Base-by-base conservation (phyloP, 2,797 vertebrate species). In the Danionella dracula region DNA sequence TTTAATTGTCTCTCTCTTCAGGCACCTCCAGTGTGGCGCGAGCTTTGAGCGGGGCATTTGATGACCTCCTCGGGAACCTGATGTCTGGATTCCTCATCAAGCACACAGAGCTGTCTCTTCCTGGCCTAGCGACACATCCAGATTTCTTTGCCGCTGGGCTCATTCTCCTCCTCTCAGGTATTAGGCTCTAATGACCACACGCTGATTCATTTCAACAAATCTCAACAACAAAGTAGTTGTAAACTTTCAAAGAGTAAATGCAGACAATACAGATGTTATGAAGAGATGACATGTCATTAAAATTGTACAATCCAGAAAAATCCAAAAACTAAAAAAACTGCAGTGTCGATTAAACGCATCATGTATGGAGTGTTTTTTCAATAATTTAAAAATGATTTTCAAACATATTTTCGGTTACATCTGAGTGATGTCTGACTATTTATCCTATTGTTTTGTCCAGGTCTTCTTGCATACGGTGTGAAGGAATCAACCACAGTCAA, bases 11-110 rank as follows among this genome's bases (percentile, higher is more conserved):
- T 27, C 23, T 6, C 3, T 6, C 23, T 32, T 5, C 74, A 96
- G 94, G 93, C 37, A 91, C 94, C 0, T 91, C 93, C 20, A 95
- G 93, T 0, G 89, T 96, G 0, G 92, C 92, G 1, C 78, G 88
- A 41, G 93, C 93, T 0, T 96, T 93, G 93, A 94, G 93, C 0
- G 86, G 90, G 6, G 93, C 92, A 0, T 94, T 94, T 49, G 93
- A 94, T 78, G 90, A 93, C 48, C 86, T 95, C 12, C 79, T 94
- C 0, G 88, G 87, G 1, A 87, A 87, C 13, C 79, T 78, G 58
- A 91, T 95, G 44, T 86, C 80, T 0, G 76, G 40, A 6, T 92
- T 79, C 75, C 89, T 93, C 20, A 62, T 68, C 31, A 63, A 79
- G 60, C 68, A 91, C 0, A 73, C 77, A 0, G 57, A 87, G 19